These are phyloP conservation scores for Pantherophis guttatus DNA, from an alignment of 2,113 vertebrate species.

Conservation along the genomic window DNA sequence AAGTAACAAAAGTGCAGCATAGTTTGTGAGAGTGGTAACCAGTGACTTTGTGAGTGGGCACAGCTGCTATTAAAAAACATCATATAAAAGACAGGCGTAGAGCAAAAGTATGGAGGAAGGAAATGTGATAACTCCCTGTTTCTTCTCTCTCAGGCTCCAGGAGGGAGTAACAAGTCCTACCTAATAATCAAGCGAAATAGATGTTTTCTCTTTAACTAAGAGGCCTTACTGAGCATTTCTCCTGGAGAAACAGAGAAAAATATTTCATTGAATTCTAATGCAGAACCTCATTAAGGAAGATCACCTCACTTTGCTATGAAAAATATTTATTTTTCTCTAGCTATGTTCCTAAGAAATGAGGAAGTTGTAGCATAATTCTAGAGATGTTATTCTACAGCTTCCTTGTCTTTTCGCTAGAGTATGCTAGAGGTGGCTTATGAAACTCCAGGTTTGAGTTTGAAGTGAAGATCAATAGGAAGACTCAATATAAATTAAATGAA, in stretches of 20 bases:
- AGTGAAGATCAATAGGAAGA: background rate
- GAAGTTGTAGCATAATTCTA: background rate
- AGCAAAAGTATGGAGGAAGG: background rate
- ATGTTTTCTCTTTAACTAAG: background rate
- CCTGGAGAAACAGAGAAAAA: background rate
- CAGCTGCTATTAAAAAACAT: background rate
- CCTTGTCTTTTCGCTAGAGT: background rate
- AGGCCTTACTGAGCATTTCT: background rate
- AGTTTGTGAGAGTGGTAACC: background rate
- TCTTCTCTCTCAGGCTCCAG: background rate
- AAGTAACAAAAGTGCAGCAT: background rate
- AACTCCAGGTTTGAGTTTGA: background rate
- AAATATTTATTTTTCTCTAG: background rate
- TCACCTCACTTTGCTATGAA: background rate
- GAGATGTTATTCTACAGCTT: background rate
- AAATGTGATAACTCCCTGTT: background rate
- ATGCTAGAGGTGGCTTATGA: background rate
- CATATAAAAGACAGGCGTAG: too few species aligned
- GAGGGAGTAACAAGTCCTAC: background rate
- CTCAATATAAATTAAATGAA: background rate
- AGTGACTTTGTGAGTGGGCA: background rate
- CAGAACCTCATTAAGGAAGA: background rate
- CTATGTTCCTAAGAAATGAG: background rate
- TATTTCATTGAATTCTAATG: background rate
- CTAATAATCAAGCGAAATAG: background rate